These are phyloP conservation scores for Phortica variegata DNA, from an alignment of 1,140 invertebrate genomes.

Conservation along the genomic window DNA sequence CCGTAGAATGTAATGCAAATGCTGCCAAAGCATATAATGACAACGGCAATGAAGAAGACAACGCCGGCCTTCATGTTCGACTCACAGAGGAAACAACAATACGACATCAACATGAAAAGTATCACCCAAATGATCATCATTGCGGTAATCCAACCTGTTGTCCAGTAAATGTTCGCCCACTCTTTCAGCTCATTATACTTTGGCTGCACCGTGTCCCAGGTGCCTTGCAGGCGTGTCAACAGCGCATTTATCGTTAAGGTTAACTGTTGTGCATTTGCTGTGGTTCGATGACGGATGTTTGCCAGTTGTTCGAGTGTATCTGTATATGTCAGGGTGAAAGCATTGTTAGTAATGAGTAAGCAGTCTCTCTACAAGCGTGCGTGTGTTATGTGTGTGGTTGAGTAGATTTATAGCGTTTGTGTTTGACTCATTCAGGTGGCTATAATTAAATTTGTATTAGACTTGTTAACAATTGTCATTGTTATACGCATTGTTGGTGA, in stretches of 20 bases:
- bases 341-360: slow-evolving; percentile 19
- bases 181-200: slow-evolving; percentile 38
- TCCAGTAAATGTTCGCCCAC: slow-evolving; percentile 46
- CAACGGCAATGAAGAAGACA: slow-evolving; percentile 59
- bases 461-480: slow-evolving; percentile 6
- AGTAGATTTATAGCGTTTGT: slow-evolving; percentile 1
- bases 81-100: slow-evolving; percentile 60
- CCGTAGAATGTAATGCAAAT: slow-evolving; percentile 52
- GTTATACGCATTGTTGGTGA: slow-evolving; percentile 11
- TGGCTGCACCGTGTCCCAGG: slow-evolving; percentile 41
- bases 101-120: slow-evolving; percentile 50
- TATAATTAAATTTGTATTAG: slow-evolving; percentile 41
- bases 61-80: slow-evolving; percentile 60
- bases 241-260: slow-evolving; percentile 46
- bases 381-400: background rate
- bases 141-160: slow-evolving; percentile 41
- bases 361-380: slow-evolving; percentile 25
- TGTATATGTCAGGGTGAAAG: no score
- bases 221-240: slow-evolving; percentile 35
- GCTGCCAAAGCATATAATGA: slow-evolving; percentile 52
- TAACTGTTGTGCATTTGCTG: slow-evolving; percentile 47
- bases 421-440: no score
- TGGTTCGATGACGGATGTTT: slow-evolving; percentile 45
- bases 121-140: slow-evolving; percentile 48
- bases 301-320: slow-evolving; percentile 51